Conservation (phyloP, 2,888 invertebrate genomes). For the Anoplius nigerrimus region DNA sequence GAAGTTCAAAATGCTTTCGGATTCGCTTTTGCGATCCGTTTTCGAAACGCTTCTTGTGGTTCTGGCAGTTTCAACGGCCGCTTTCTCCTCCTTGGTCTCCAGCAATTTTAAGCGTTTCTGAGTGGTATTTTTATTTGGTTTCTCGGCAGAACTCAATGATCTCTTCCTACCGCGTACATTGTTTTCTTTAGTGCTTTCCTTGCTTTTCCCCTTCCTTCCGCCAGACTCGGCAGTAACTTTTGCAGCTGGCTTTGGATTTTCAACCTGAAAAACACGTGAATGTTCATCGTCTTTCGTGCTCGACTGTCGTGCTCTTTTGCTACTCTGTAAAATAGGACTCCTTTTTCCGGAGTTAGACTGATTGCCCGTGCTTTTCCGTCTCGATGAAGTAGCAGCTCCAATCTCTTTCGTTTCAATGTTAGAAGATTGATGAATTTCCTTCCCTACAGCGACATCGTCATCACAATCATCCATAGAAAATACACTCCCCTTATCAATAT, state of each 20-base stretch:
- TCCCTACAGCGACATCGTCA: no score
- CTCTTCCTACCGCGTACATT: conserved; percentile 16
- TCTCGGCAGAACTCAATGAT: not conserved
- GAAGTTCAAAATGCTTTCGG: conserved; percentile 1
- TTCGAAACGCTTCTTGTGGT: no score
- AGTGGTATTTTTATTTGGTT: not conserved
- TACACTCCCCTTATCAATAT: not conserved
- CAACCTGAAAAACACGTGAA: conserved; percentile 36
- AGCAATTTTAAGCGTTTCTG: not conserved
- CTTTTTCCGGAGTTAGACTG: no score
- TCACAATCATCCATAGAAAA: no score
- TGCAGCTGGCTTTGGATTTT: no score
- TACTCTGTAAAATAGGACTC: no score
- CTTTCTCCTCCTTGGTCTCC: conserved; percentile 9
- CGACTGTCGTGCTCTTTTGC: not conserved
- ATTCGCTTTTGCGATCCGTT: not conserved
- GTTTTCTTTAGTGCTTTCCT: not conserved
- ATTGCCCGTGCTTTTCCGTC: no score
- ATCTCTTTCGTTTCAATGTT: no score
- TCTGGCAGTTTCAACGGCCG: no score
- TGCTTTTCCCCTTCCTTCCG: not conserved
- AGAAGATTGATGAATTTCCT: no score
- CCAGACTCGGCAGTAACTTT: conserved; percentile 14
- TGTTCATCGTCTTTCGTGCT: conserved; percentile 26
- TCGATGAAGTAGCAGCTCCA: no score